These are phyloP conservation scores for Hylaea fasciaria DNA, from an alignment of 2,888 invertebrate species.

Conservation along the genomic window DNA sequence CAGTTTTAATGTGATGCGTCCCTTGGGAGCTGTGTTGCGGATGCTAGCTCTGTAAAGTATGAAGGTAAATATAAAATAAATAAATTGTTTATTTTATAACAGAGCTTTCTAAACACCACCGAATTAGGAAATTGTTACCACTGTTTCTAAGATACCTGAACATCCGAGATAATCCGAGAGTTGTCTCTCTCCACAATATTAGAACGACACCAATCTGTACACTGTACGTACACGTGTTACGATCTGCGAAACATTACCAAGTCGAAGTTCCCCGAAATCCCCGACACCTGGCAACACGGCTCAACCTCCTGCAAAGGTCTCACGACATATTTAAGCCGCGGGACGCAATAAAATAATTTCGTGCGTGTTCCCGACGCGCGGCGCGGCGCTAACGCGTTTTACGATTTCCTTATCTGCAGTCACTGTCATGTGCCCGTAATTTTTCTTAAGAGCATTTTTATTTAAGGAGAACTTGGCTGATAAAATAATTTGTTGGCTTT, in stretches of 20 bases:
- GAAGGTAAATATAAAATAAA: too few species aligned
- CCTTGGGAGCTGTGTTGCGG: neutral
- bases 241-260: neutral
- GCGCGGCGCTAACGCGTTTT: conserved; percentile 28
- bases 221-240: too few species aligned
- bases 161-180: too few species aligned
- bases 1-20: conserved; percentile 13
- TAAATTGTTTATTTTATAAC: too few species aligned
- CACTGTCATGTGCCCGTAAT: conserved; percentile 33
- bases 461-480: conserved; percentile 25
- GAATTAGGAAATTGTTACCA: too few species aligned
- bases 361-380: conserved; percentile 35
- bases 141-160: too few species aligned
- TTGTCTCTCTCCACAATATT: too few species aligned
- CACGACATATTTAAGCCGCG: conserved; percentile 36
- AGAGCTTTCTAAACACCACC: too few species aligned
- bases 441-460: conserved; percentile 35
- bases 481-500: conserved; percentile 12
- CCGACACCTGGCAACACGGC: conserved; percentile 20
- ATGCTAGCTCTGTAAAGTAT: too few species aligned
- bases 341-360: conserved; percentile 41
- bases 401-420: conserved; percentile 40
- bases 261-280: too few species aligned
- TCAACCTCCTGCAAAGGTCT: conserved; percentile 14
- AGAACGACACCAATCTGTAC: too few species aligned